Conservation (phyloP, 2,797 vertebrate species). For the Hypotaenidia philippensis region DNA sequence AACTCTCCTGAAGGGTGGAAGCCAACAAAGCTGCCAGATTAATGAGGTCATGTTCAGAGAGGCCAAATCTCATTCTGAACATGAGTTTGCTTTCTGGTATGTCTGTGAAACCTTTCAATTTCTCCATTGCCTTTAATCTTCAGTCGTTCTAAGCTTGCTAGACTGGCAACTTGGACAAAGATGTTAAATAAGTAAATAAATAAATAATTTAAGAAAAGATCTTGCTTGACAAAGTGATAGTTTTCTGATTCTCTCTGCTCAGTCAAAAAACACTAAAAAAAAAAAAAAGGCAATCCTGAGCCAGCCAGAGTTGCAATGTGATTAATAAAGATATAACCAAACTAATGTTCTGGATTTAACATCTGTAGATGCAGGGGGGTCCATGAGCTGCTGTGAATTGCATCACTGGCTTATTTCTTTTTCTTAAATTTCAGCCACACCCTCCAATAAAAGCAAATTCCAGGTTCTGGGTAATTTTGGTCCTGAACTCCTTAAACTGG, state of each 20-base stretch:
- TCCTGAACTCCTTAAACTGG: neutral
- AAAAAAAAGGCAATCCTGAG: neutral
- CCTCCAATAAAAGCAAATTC: neutral
- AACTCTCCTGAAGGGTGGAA: constrained; percentile 50
- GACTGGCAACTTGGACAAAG: neutral
- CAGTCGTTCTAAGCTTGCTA: neutral
- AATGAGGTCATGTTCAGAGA: constrained; percentile 66
- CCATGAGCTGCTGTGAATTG: neutral
- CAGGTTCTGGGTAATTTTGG: neutral
- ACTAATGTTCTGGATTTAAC: neutral
- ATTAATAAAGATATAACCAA: neutral
- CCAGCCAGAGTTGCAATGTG: neutral
- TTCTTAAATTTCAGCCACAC: neutral
- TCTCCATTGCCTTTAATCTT: constrained; percentile 37
- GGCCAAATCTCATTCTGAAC: constrained; percentile 62
- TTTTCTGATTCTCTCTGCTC: neutral
- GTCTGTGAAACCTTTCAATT: constrained; percentile 9
- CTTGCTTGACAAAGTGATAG: neutral
- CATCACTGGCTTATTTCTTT: neutral
- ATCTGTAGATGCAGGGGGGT: neutral
- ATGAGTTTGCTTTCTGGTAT: constrained; percentile 48
- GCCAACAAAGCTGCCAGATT: constrained; percentile 65
- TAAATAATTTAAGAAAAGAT: neutral
- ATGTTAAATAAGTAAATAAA: neutral
- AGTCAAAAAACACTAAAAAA: neutral